A percentile compares a stretch with the other conserved stretches of the same genome.
phyloP scores from a whole-genome alignment of 1,140 invertebrate species.

The Araneus ventricosus region DNA sequence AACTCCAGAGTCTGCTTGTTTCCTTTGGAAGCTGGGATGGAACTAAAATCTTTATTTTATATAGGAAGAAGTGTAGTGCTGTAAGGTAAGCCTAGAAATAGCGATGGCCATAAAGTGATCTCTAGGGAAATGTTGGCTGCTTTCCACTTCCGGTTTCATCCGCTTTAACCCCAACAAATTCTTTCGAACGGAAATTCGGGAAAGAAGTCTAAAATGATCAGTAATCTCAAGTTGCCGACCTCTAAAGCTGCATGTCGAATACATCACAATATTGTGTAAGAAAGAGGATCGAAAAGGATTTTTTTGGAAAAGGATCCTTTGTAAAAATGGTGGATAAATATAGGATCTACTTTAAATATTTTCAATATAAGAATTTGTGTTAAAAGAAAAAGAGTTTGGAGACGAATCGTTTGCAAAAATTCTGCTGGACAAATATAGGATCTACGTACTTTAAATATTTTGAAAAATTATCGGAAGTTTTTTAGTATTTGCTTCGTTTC shows the following conservation, averaged over 20 bases:
- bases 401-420: background rate
- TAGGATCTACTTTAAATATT: background rate
- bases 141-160: slow-evolving; percentile 32
- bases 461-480: background rate
- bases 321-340: background rate
- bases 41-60: slow-evolving; percentile 35
- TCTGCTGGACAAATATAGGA: background rate
- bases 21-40: slow-evolving; percentile 13
- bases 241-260: background rate
- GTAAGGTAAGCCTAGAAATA: slow-evolving; percentile 36
- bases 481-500: background rate
- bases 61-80: background rate
- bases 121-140: slow-evolving; percentile 32
- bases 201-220: slow-evolving; percentile 8
- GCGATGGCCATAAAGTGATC: slow-evolving; percentile 24
- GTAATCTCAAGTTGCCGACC: background rate
- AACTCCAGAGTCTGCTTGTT: background rate
- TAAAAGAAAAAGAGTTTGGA: background rate
- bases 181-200: slow-evolving; percentile 14
- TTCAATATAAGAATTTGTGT: background rate
- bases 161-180: slow-evolving; percentile 36
- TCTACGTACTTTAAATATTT: background rate
- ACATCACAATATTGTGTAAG: background rate
- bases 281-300: background rate
- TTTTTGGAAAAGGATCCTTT: background rate